Evolutionary conservation across 1,140 invertebrate genomes (phyloP), one percentile per base, ranked within the genome.

Genomic region (Streblospio benedicti): DNA sequence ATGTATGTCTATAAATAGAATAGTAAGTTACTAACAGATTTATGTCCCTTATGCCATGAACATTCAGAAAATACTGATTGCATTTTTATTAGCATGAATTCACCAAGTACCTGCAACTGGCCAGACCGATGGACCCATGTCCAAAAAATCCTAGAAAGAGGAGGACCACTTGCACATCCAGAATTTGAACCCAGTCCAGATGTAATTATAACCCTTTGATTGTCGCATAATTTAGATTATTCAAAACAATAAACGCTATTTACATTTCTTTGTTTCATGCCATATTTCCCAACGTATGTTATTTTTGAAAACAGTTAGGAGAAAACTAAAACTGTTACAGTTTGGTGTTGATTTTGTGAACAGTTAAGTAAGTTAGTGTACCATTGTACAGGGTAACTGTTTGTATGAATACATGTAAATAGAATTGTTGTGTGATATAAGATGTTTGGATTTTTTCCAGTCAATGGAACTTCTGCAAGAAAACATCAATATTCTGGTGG

Each of bases 101-200:
- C n/a, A n/a, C n/a, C n/a, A n/a, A n/a, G n/a, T n/a, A n/a, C n/a
- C n/a, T n/a, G n/a, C n/a, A n/a, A 73, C 30, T 77, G 73, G 71
- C 60, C 69, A 35, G 75, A 75, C 16, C 70, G 87, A 67, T 96
- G 90, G 87, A 84, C 82, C 69, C 86, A 93, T 72, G 74, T 97
- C 47, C 81, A 85, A 57, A 93, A 95, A 79, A 75, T 97, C 27
- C 77, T 97, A 30, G 91, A 93, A 76, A 81, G 93, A 69, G 84
- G 86, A n/a, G 92, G 93, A 18, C 93, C 93, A 0, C 96, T 97
- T 80, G 89, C 90, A 67, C 87, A 90, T 71, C 88, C 89, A 16
- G 89, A 91, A 71, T 97, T 95, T 75, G 87, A 92, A 70, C 85
- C 92, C 4, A 89, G 89, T 4, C 67, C 87, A 1, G 89, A 94